Evolutionary conservation across 2,888 invertebrate genomes (phyloP).

Genomic region (Vesta saturnalis): DNA sequence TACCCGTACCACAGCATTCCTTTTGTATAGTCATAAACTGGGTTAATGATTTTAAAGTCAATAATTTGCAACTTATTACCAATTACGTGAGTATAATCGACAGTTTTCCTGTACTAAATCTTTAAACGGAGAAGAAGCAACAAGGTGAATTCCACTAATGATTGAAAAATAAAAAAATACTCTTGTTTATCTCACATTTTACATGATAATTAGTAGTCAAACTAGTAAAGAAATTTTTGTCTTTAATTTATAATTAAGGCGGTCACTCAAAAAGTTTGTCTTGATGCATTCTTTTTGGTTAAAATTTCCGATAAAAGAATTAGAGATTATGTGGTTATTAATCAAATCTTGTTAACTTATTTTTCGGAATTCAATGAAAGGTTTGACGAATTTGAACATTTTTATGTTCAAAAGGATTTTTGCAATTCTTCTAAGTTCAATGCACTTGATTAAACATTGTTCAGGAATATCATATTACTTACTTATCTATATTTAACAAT

Average conservation of each 20-base stretch:
- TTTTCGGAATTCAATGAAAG: no score
- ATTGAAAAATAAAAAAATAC: not conserved
- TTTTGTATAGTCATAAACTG: slow-evolving; percentile 21
- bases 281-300: no score
- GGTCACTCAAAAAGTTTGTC: no score
- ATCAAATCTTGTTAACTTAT: no score
- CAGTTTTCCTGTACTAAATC: not conserved
- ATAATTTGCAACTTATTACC: slow-evolving; percentile 27
- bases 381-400: no score
- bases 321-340: no score
- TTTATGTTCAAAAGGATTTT: no score
- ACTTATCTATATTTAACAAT: no score
- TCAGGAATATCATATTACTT: no score
- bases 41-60: slow-evolving; percentile 28
- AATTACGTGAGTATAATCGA: not conserved
- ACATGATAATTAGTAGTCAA: not conserved
- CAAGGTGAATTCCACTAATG: not conserved
- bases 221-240: not conserved
- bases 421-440: no score
- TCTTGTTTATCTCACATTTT: slow-evolving; percentile 1
- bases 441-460: no score
- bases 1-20: slow-evolving; percentile 25
- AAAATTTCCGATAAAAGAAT: no score
- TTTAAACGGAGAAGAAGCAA: not conserved
- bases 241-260: not conserved